Evolutionary conservation across 2,113 vertebrate species (phyloP).

Genomic region (Monopterus albus): DNA sequence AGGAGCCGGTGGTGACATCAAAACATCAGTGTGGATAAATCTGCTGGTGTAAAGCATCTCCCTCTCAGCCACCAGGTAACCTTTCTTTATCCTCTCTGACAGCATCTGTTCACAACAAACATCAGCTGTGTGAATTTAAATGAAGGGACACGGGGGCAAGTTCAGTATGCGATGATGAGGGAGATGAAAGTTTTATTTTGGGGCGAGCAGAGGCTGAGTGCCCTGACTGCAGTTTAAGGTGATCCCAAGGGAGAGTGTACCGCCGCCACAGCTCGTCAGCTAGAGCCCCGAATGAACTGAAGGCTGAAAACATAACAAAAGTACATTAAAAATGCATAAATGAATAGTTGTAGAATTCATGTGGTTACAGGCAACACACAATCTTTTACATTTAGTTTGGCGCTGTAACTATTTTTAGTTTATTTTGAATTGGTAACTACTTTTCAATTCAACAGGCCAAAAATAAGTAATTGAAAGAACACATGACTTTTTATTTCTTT

Average conservation of each 20-base stretch:
- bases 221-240: constrained; percentile 42
- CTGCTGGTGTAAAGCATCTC: constrained; percentile 67
- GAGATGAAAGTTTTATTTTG: constrained; percentile 72
- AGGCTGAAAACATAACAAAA: neutral
- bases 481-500: no score
- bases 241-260: constrained; percentile 45
- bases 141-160: constrained; percentile 62
- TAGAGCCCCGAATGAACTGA: constrained; percentile 16
- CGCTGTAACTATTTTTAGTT: no score
- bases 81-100: constrained; percentile 81
- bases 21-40: constrained; percentile 86
- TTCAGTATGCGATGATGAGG: constrained; percentile 46
- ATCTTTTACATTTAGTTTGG: neutral
- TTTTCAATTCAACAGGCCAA: no score
- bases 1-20: constrained; percentile 80
- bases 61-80: constrained; percentile 83
- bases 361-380: neutral
- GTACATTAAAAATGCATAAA: constrained; percentile 24
- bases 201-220: constrained; percentile 27
- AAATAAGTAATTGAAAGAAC: no score
- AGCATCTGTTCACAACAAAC: constrained; percentile 72
- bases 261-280: constrained; percentile 22
- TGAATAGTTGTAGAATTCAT: neutral
- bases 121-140: constrained; percentile 60
- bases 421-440: no score